Base-by-base conservation (phyloP, 1,140 invertebrate species). In the Theocolax elegans region DNA sequence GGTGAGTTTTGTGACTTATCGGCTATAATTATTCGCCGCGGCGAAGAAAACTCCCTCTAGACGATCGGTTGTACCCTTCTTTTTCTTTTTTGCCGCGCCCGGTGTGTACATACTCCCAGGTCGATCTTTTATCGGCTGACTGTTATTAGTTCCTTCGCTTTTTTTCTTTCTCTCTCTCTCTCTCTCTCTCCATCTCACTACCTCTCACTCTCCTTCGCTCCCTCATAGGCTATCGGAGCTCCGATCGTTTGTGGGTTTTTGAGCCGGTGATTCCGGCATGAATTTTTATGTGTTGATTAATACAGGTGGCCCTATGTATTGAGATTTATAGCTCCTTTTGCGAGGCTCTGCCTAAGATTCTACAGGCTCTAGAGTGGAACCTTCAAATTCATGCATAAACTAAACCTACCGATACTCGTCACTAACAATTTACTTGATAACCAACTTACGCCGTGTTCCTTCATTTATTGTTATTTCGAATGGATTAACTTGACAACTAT, bases 1-100 rank as follows among this genome's bases (percentile, higher is more conserved):
- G 63, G 23, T 44, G 15, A 21, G 15, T 44, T 3, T 44, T 19
- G 59, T 70, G 67, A 70, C 59, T 70, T 70, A 70, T 70, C 60
- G 67, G n/a, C 51, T 42, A 51, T 56, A 70, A 70, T 70, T 70
- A 70, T 49, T 70, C 60, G 67, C n/a, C 21, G 23, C 31, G 35
- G 59, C 29, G n/a, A 68, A 53, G 49, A 56, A 56, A 56, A 42
- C 63, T 21, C 8, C 25, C 42, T 12, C 19, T 9, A 58, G 42
- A 38, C 51, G 51, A 63, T 64, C 42, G 51, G 51, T 56, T 29
- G 49, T n/a, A 27, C 60, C 51, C 48, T 44, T 31, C n/a, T 7
- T 9, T 8, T 40, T 38, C 21, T 25, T 56, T 62, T 49, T 60
- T 23, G 6, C 12, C 29, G 12, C 23, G n/a, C n/a, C 3, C 12